Base-by-base conservation (phyloP, 2,888 invertebrate species). In the Pinctada fucata region DNA sequence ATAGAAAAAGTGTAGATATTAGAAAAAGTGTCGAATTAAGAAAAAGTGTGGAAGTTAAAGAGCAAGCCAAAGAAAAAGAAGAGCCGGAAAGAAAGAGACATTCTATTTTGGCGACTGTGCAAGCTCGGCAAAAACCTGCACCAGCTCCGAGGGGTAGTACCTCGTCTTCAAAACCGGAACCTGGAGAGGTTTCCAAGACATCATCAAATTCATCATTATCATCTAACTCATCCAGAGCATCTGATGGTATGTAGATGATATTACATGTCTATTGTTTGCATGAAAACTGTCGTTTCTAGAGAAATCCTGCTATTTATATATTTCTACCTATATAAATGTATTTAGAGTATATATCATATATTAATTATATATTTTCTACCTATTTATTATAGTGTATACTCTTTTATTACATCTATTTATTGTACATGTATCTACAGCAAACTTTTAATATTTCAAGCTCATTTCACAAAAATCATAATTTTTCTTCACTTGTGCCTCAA, bases 141-240 rank as follows among this genome's bases (percentile, higher is more conserved):
- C 71, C 71, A 4, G 52, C 71, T 2, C 71, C 71, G n/a, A 48
- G 71, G n/a, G 8, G 5, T 50, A 45, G 51, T 51, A 16, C 5
- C 3, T 3, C 6, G n/a, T 48, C 67, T 4, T 45, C 16, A 31
- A 31, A n/a, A 67, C 45, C 16, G 6, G 16, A 50, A n/a, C 16
- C 16, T 10, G n/a, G 10, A 16, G 71, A 71, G 16, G 13, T 4
- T 68, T 6, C 6, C 45, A 47, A 68, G 6, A n/a, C 68, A 47
- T 3, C 45, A 8, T 45, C 68, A n/a, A 8, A 3, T 8, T 68
- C 68, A 31, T 68, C 68, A 45, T 10, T 68, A 6, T 68, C 68
- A 3, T 68, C 68, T 68, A n/a, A 47, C 8, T 68, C 68, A 45
- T 68, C 72, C n/a, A 72, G 72, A 31, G 3, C 58, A 13, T 72